A percentile compares a stretch with the other conserved stretches of the same genome.
Evolutionary conservation across 64 coral and sea anemone genomes (phyloP).

Genomic region (Porites lutea): DNA sequence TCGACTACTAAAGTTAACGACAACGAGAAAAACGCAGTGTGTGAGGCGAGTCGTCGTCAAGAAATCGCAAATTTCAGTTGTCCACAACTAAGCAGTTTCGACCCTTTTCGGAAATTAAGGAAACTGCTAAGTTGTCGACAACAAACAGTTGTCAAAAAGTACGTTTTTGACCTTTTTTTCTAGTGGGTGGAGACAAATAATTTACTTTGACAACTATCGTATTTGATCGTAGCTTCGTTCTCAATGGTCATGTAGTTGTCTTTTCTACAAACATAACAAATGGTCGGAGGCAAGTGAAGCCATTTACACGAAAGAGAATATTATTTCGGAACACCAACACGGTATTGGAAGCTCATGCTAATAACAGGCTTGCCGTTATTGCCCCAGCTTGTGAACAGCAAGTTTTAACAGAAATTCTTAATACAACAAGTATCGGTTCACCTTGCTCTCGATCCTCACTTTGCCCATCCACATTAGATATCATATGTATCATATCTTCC

Average conservation of each 20-base stretch:
- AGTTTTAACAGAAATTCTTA: too few species aligned
- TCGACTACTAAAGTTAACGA: constrained; percentile 1
- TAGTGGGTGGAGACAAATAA: constrained; percentile 35
- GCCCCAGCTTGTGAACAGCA: too few species aligned
- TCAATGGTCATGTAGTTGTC: background rate
- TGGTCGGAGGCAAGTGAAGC: too few species aligned
- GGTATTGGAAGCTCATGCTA: too few species aligned
- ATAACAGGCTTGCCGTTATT: too few species aligned
- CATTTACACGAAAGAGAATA: too few species aligned
- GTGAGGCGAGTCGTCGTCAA: background rate
- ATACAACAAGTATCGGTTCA: too few species aligned
- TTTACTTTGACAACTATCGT: background rate
- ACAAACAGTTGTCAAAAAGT: constrained; percentile 40
- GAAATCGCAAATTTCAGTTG: constrained; percentile 5
- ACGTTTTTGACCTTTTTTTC: background rate
- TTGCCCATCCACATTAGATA: too few species aligned
- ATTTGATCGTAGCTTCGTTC: background rate
- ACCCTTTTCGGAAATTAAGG: constrained; percentile 33
- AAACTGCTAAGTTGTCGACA: constrained; percentile 49
- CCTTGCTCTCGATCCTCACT: too few species aligned
- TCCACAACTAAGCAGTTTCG: constrained; percentile 55
- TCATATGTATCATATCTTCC: too few species aligned
- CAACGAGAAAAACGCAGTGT: background rate
- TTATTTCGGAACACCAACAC: too few species aligned
- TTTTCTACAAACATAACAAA: background rate